Conservation (phyloP, 2,113 vertebrate species). For the Limanda limanda region DNA sequence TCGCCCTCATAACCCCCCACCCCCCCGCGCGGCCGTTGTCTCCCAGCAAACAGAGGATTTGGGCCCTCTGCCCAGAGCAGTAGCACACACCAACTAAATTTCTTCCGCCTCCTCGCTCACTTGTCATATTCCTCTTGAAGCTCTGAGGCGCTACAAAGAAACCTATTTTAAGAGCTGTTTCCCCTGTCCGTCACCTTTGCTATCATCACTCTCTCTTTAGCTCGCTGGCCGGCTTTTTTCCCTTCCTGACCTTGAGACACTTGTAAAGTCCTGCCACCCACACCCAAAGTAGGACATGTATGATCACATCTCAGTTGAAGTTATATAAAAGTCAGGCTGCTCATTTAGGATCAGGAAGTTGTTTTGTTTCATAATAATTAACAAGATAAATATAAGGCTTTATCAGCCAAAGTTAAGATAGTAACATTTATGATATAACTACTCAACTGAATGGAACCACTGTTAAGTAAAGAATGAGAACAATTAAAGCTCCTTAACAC, state of each 20-base stretch:
- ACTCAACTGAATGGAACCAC: no score
- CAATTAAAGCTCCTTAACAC: background rate
- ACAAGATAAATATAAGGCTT: no score
- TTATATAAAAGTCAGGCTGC: background rate
- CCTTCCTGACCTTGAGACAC: slow-evolving; percentile 47
- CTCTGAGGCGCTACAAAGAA: slow-evolving; percentile 56
- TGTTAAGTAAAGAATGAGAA: no score
- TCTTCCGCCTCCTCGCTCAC: slow-evolving; percentile 22
- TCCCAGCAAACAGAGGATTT: slow-evolving; percentile 47
- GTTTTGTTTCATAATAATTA: background rate
- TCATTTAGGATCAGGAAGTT: background rate
- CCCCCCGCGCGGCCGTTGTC: slow-evolving; percentile 12
- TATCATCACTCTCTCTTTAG: slow-evolving; percentile 50
- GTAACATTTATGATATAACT: no score
- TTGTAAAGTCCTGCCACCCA: background rate
- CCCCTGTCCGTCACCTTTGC: slow-evolving; percentile 45
- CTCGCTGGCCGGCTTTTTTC: slow-evolving; percentile 22
- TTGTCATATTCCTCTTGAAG: slow-evolving; percentile 46
- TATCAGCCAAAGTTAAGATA: no score
- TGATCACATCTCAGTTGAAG: background rate
- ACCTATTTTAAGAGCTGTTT: slow-evolving; percentile 72
- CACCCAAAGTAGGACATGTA: background rate
- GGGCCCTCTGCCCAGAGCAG: slow-evolving; percentile 61
- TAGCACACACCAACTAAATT: slow-evolving; percentile 40
- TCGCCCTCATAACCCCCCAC: background rate